Conservation (phyloP, 2,113 vertebrate genomes). For the Colinus virginianus region DNA sequence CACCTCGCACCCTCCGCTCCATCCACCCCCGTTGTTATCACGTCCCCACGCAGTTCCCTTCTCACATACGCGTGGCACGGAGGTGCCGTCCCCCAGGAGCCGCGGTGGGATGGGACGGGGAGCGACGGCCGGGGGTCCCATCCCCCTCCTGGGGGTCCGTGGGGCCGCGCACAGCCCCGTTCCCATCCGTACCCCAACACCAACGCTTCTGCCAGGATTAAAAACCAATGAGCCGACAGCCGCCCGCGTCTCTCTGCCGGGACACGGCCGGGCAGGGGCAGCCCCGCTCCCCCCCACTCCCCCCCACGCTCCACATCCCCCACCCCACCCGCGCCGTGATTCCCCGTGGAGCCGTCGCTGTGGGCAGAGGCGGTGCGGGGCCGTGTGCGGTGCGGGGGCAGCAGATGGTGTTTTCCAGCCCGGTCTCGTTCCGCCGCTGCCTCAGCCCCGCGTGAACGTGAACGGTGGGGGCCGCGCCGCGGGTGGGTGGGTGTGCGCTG, state of each 20-base stretch:
- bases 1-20: neutral
- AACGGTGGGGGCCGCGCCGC: neutral
- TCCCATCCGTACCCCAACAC: accelerated
- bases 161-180: neutral
- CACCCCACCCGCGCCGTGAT: neutral
- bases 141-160: accelerated
- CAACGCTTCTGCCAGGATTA: neutral
- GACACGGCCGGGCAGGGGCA: neutral
- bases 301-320: neutral
- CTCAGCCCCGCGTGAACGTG: neutral
- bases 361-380: neutral
- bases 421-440: neutral
- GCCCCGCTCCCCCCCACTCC: accelerated
- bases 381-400: slow-evolving; percentile 8
- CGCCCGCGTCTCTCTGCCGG: neutral
- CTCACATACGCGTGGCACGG: accelerated
- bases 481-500: neutral
- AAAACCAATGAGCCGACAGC: neutral
- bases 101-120: accelerated
- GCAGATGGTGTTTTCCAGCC: slow-evolving; percentile 47
- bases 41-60: neutral
- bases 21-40: neutral
- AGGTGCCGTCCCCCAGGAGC: neutral
- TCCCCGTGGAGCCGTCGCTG: neutral
- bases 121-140: neutral